Base-by-base conservation (phyloP, 1,140 invertebrate species). In the Ylistrum balloti region DNA sequence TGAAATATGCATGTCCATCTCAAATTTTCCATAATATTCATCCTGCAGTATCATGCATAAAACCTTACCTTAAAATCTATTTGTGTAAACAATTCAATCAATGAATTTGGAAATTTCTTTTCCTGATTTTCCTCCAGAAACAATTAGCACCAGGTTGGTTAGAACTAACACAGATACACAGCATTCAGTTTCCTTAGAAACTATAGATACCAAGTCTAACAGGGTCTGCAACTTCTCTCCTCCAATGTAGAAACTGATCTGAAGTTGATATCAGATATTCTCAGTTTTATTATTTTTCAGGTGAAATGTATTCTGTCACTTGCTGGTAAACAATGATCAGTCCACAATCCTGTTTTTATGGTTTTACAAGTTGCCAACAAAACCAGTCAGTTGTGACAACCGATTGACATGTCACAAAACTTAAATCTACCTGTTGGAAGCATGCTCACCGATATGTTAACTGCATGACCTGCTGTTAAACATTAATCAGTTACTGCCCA, bases 231-330 rank as follows among this genome's bases (percentile, higher is more conserved):
- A 48, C 45, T 28, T n/a, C 56, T 74, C 22, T 74, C 22, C 17
- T 74, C 56, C 9, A 74, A n/a, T 74, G 56, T 74, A 74, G 56
- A 74, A 74, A n/a, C 22, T 7, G 17, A 11, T 74, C 2, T 74
- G 56, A n/a, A 28, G 56, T 17, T 11, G 7, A 74, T 5, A 74
- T n/a, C 56, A 74, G 22, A 11, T 28, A 28, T 74, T 9, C 56
- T 28, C 1, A n/a, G 56, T 17, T 74, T 74, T 74, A 74, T 74
- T 22, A 74, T 74, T 17, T 28, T 11, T 74, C 56, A 74, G 56
- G n/a, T 74, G 56, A 74, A 28, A 74, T 74, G 56, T 74, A 74
- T 74, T 74, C 56, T 74, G 56, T 74, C 56, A 74, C 56, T n/a
- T 74, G 56, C 22, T 74, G 22, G 56, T 17, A 74, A 74, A 74